Base-by-base conservation (phyloP, 1,140 invertebrate species). In the Spodoptera frugiperda region DNA sequence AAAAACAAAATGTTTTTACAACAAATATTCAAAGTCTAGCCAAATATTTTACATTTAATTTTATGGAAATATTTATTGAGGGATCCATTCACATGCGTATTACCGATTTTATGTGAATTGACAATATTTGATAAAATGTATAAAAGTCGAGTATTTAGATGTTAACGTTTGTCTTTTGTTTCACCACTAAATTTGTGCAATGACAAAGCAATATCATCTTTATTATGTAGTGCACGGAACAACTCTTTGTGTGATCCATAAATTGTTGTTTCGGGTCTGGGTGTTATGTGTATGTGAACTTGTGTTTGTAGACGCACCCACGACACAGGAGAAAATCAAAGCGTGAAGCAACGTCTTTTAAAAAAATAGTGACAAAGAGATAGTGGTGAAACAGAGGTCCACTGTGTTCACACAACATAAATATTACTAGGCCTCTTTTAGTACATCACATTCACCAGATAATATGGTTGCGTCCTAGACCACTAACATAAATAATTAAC, bases 71-170 rank as follows among this genome's bases (percentile, higher is more conserved):
- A 57, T 39, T 39, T 39, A 39, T 39, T 39, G 39, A 12, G 15
- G 12, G 15, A 44, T 25, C 17, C 11, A 33, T 67, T 67, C 63
- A 21, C 44, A 10, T 49, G 21, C 44, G 21, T 57, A 21, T 57
- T 70, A 46, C 53, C 15, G 11, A 55, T 72, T 57, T 57, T 48
- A 61, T 30, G 71, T 73, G 71, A 73, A 61, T 46, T 73, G 71
- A 73, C 71, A 73, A 73, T 73, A 73, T 73, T 49, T 53, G 25
- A n/a, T 68, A 51, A 68, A 51, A 68, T 33, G 9, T 15, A 53
- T 68, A n/a, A 65, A 67, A 14, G 11, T 8, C 33, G 33, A 3
- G 54, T 57, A 44, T 17, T 33, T 63, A 63, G 59, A 4, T 63
- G 15, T 63, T 39, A 19, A 44, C 30, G 8, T 63, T 67, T 25